Percentiles rank a stretch among this genome's conserved stretches.
Evolutionary conservation across 53 echinoderm and acorn worm species (phyloP).

Genomic region (Echinometra lucunter): DNA sequence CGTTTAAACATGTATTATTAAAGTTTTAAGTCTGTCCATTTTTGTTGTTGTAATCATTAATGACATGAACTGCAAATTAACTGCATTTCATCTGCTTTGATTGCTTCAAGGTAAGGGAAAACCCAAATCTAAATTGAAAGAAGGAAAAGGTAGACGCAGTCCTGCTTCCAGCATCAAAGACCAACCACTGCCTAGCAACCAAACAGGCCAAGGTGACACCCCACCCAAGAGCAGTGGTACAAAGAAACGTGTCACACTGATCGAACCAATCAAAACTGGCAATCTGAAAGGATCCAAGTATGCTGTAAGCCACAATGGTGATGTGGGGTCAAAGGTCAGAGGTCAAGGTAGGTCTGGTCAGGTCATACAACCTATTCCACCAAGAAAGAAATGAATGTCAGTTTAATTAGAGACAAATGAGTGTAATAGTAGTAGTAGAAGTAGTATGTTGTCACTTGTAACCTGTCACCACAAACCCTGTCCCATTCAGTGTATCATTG

Average conservation of each 20-base stretch:
- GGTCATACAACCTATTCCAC: constrained; percentile 11
- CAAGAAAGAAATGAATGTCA: constrained; percentile 36
- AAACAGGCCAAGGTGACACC: background rate
- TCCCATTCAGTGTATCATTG: too few species aligned
- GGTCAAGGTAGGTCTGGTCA: constrained; percentile 71
- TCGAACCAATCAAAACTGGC: constrained; percentile 62
- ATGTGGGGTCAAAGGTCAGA: constrained; percentile 66
- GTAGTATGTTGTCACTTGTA: background rate
- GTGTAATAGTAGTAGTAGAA: background rate
- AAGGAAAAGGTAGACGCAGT: constrained; percentile 33
- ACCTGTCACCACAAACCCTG: background rate
- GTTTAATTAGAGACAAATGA: background rate
- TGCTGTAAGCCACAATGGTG: constrained; percentile 17
- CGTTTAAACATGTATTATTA: too few species aligned
- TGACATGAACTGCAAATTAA: background rate
- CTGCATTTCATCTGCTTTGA: background rate
- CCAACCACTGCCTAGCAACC: constrained; percentile 47
- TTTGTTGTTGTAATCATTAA: too few species aligned
- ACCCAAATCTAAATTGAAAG: constrained; percentile 66
- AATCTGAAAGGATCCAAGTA: background rate
- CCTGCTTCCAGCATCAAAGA: constrained; percentile 56
- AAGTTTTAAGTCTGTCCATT: too few species aligned
- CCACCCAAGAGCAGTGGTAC: constrained; percentile 1
- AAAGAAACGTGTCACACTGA: constrained; percentile 80
- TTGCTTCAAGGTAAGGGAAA: constrained; percentile 72